phyloP scores from a whole-genome alignment of 2,888 invertebrate genomes.

The Antheraea yamamai region DNA sequence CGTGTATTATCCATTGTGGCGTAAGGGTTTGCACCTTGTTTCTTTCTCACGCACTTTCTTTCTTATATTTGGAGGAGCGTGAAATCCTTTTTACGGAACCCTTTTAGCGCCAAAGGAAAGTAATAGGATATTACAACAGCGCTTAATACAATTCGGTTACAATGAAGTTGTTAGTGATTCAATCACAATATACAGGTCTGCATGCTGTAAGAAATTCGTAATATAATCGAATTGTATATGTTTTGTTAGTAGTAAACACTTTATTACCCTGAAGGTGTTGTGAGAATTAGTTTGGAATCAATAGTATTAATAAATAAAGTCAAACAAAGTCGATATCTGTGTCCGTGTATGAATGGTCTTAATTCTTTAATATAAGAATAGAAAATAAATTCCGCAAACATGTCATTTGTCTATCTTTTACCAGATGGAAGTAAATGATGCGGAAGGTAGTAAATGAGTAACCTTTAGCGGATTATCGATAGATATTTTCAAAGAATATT shows the following conservation, averaged over 20 bases:
- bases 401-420: slow-evolving; percentile 50
- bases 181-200: slow-evolving; percentile 20
- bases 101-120: slow-evolving; percentile 52
- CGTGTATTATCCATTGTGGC: slow-evolving; percentile 51
- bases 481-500: slow-evolving; percentile 30
- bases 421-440: slow-evolving; percentile 55
- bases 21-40: slow-evolving; percentile 58
- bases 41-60: slow-evolving; percentile 65
- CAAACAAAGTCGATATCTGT: too few relatives aligned
- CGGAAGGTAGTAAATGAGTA: slow-evolving; percentile 48
- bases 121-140: slow-evolving; percentile 43
- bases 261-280: not conserved
- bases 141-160: slow-evolving; percentile 27
- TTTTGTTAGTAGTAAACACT: not conserved
- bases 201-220: slow-evolving; percentile 9
- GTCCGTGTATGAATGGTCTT: too few relatives aligned
- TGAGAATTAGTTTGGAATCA: not conserved
- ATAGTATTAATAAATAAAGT: too few relatives aligned
- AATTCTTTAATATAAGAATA: not conserved
- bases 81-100: slow-evolving; percentile 54
- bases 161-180: slow-evolving; percentile 25
- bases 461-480: slow-evolving; percentile 36
- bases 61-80: slow-evolving; percentile 53
- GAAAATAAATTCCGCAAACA: slow-evolving; percentile 14
- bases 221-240: slow-evolving; percentile 13